Evolutionary conservation across 2,888 invertebrate genomes (phyloP), one percentile per base, ranked within the genome.

Genomic region (Halictus ligatus): DNA sequence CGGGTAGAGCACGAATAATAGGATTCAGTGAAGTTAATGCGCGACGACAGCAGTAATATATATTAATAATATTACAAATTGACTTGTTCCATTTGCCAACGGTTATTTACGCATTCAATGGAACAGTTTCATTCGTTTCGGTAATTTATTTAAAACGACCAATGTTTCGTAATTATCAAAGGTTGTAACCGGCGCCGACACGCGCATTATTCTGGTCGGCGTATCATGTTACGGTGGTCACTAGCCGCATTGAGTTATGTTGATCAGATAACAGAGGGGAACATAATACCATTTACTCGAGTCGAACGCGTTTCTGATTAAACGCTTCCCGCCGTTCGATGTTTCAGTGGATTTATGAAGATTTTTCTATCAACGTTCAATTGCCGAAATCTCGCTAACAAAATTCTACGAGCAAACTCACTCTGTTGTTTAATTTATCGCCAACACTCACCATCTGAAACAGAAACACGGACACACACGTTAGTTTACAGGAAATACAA

Each of bases 401-500:
- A 29, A 64, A 7, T 7, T 64, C 1, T 18, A 35, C 40, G 35
- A 67, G 21, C 21, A 15, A 64, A 64, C 40, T 71, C 13, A 71
- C 43, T 67, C n/a, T 15, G 18, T 64, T 48, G n/a, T 43, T 54
- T 54, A 29, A 29, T 10, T n/a, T 15, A 2, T 13, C 29, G 21
- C 21, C 18, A 6, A 8, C 35, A 91, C 92, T 92, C 92, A 92
- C 92, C 92, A 92, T 88, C 92, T 92, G 92, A 81, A 92, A 92
- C 89, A 91, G 72, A 88, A 78, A 50, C 85, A 85, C n/a, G 35
- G 10, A 87, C 21, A 35, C 35, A n/a, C n/a, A n/a, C 48, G 40
- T 71, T n/a, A n/a, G 40, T 5, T n/a, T 15, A 8, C 15, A 67
- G 35, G 35, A 18, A 35, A 69, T 21, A 0, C 35, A 69, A 40